Evolutionary conservation across 2,888 invertebrate species (phyloP), one percentile per base, ranked within the genome.

Genomic region (Reticulitermes lucifugus): DNA sequence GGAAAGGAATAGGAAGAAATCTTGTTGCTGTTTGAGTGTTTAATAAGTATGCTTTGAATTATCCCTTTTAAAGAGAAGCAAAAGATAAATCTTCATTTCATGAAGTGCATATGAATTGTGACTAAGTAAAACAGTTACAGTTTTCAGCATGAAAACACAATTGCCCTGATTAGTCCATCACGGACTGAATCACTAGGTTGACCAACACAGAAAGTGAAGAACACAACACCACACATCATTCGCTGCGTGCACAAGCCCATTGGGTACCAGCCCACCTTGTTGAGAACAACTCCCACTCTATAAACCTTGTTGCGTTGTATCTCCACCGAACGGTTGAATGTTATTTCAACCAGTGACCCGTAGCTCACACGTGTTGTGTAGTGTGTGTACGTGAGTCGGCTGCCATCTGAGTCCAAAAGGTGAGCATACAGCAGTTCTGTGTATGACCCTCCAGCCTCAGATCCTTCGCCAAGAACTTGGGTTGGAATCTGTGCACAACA

Each of bases 201-300:
- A 0, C 95, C 95, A 88, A 95, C 94, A 89, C 95, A 94, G 90
- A 96, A 96, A 89, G 94, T 94, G 91, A 96, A 96, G 89, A 94
- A 93, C 25, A 96, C 96, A 2, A 94, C 94, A 89, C 95, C 95
- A 79, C 95, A 94, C 10, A 93, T 92, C 55, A 94, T 94, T 82
- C 94, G 93, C 88, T 93, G 93, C 0, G 94, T 93, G 89, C 96
- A 96, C 9, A 94, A 93, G 87, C 95, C 96, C 92, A 95, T 94
- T 10, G 96, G 96, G 91, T 97, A 97, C 93, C 95, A 95, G 22
- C 96, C 96, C 87, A 94, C 93, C 90, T 96, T 96, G 91, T 96
- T 96, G 91, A 96, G 94, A 75, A 96, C 96, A 46, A 96, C 95
- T 82, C 95, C 96, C 88, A 97, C 95, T 90, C 96, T 95, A 90